Evolutionary conservation across 2,797 vertebrate species (phyloP).

Genomic region (Paratrypauchen microcephalus): DNA sequence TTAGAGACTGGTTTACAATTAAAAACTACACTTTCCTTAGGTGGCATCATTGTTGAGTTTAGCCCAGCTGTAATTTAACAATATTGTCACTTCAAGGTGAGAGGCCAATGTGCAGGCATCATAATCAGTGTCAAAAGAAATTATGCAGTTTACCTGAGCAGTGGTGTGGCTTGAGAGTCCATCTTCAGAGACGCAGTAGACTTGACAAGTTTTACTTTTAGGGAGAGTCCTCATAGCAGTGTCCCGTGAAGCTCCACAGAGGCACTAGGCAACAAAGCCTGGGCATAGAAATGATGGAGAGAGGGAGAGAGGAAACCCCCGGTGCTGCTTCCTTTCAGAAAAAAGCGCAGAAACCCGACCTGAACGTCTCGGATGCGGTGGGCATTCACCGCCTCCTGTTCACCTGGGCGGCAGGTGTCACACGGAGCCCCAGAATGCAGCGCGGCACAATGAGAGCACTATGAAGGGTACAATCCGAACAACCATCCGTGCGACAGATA

Average conservation of each 20-base stretch:
- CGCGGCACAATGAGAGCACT: constrained; percentile 79
- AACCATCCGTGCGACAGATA: constrained; percentile 71
- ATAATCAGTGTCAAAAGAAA: constrained; percentile 12
- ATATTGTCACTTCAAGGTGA: not conserved
- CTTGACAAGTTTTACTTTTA: constrained; percentile 77
- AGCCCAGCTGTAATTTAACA: not conserved
- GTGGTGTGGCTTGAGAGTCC: constrained; percentile 54
- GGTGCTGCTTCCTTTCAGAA: constrained; percentile 52
- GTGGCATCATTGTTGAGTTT: not conserved
- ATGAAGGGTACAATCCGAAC: constrained; percentile 72
- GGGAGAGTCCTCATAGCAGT: constrained; percentile 81
- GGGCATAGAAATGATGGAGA: constrained; percentile 69
- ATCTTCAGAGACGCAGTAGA: constrained; percentile 79
- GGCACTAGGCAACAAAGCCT: constrained; percentile 70
- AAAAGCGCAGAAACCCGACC: constrained; percentile 72
- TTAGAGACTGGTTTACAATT: constrained; percentile 36
- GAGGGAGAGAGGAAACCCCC: constrained; percentile 55
- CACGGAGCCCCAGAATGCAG: constrained; percentile 80
- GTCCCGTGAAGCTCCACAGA: constrained; percentile 71
- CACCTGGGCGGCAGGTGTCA: constrained; percentile 77
- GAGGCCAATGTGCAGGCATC: not conserved
- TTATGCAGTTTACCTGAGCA: constrained; percentile 73
- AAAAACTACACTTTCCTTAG: constrained; percentile 25
- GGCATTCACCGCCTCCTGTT: constrained; percentile 71
- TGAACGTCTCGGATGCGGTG: constrained; percentile 67